phyloP scores from a whole-genome alignment of 2,888 invertebrate genomes.

The Eupithecia subfuscata region DNA sequence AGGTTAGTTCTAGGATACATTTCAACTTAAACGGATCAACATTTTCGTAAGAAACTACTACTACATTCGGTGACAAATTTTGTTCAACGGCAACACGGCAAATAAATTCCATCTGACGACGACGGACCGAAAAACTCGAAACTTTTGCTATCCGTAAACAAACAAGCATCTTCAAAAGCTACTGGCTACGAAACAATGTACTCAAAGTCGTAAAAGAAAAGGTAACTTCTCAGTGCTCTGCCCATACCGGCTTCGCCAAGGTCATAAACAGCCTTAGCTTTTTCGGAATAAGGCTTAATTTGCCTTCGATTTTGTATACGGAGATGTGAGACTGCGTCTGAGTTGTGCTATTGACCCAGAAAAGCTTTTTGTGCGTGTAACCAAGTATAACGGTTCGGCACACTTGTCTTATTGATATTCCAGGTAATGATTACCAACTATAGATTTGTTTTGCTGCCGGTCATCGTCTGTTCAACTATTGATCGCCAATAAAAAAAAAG shows the following conservation, averaged over 20 bases:
- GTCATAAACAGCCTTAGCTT: slow-evolving; percentile 11
- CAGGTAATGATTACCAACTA: slow-evolving; percentile 67
- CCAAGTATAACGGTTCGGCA: slow-evolving; percentile 73
- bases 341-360: slow-evolving; percentile 80
- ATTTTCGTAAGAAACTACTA: neutral
- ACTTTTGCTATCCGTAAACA: neutral
- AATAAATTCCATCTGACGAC: neutral
- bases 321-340: slow-evolving; percentile 51
- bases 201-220: slow-evolving; percentile 45
- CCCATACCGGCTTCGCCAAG: neutral
- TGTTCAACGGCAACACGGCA: neutral
- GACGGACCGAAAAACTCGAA: neutral
- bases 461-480: slow-evolving; percentile 17
- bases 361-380: slow-evolving; percentile 73
- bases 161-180: neutral
- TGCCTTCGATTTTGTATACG: slow-evolving; percentile 11
- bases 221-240: slow-evolving; percentile 27
- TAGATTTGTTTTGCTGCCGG: slow-evolving; percentile 48
- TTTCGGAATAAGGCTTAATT: slow-evolving; percentile 24
- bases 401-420: slow-evolving; percentile 79
- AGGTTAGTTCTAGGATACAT: slow-evolving; percentile 47
- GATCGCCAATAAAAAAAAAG: neutral
- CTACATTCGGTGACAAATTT: neutral
- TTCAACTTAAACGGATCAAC: slow-evolving; percentile 29
- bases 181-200: slow-evolving; percentile 7